Conservation (phyloP, 1,140 invertebrate genomes). For the Ruditapes philippinarum region DNA sequence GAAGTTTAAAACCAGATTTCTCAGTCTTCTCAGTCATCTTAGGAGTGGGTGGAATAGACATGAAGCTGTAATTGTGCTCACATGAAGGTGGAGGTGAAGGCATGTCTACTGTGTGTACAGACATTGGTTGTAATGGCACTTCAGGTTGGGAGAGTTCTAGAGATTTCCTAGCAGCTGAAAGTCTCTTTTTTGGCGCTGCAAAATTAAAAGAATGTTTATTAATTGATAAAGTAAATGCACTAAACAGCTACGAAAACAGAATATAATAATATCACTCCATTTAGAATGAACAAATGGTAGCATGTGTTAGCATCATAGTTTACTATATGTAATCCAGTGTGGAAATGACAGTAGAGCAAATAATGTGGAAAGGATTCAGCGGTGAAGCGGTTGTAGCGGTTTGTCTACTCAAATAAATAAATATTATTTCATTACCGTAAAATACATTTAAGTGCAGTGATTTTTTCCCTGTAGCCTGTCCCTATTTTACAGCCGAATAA, state of each 20-base stretch:
- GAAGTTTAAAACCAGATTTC: conserved; percentile 15
- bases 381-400: not conserved
- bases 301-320: too few relatives aligned
- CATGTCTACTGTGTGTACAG: conserved; percentile 16
- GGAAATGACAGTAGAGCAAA: too few relatives aligned
- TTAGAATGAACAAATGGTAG: too few relatives aligned
- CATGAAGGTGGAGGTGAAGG: conserved; percentile 19
- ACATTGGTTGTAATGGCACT: not conserved
- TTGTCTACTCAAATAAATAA: conserved; percentile 24
- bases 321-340: too few relatives aligned
- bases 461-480: too few relatives aligned
- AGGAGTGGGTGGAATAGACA: conserved; percentile 13
- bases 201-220: not conserved
- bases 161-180: conserved; percentile 6
- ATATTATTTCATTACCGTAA: conserved; percentile 17
- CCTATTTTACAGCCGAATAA: too few relatives aligned
- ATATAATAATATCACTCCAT: too few relatives aligned
- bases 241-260: too few relatives aligned
- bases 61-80: conserved; percentile 24
- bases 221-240: too few relatives aligned
- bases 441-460: too few relatives aligned
- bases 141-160: conserved; percentile 20
- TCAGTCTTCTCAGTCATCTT: not conserved
- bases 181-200: conserved; percentile 14
- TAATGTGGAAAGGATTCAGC: too few relatives aligned